phyloP scores from a whole-genome alignment of 2,797 vertebrate species.

The Poecilia velifera region DNA sequence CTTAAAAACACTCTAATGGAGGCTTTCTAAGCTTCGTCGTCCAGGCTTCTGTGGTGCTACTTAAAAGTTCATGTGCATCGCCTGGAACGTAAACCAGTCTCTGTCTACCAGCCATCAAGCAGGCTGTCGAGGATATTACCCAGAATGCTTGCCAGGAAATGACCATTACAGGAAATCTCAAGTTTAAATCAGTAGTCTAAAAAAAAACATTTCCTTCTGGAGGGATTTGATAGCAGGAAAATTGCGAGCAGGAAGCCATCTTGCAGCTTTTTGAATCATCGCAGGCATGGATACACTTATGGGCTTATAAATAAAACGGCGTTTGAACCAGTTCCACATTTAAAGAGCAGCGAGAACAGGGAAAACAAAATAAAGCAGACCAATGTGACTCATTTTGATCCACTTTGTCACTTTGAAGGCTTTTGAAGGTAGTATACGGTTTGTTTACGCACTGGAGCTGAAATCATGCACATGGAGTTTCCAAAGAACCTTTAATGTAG shows the following conservation, averaged over 20 bases:
- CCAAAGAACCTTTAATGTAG: not conserved
- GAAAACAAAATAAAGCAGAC: constrained; percentile 32
- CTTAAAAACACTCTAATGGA: constrained; percentile 41
- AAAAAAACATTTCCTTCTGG: constrained; percentile 47
- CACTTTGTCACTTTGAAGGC: not conserved
- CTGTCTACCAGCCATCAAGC: constrained; percentile 16
- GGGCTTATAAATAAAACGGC: constrained; percentile 45
- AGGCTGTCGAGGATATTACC: constrained; percentile 28
- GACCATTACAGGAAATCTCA: constrained; percentile 42
- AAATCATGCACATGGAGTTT: not conserved
- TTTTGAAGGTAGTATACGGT: not conserved
- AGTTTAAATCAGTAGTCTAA: constrained; percentile 54
- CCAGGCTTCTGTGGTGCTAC: constrained; percentile 26
- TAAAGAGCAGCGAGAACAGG: constrained; percentile 14
- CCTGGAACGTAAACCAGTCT: constrained; percentile 8
- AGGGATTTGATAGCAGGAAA: constrained; percentile 53
- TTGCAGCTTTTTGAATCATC: constrained; percentile 42
- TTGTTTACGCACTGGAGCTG: not conserved
- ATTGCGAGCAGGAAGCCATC: constrained; percentile 34
- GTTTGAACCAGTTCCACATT: constrained; percentile 38
- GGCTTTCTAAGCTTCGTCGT: constrained; percentile 34
- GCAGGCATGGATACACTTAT: constrained; percentile 39
- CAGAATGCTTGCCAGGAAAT: constrained; percentile 41
- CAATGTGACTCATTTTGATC: constrained; percentile 20
- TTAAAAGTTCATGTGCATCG: constrained; percentile 16